These are phyloP conservation scores for Sylvietta virens DNA, from an alignment of 2,113 vertebrate genomes.

Conservation along the genomic window DNA sequence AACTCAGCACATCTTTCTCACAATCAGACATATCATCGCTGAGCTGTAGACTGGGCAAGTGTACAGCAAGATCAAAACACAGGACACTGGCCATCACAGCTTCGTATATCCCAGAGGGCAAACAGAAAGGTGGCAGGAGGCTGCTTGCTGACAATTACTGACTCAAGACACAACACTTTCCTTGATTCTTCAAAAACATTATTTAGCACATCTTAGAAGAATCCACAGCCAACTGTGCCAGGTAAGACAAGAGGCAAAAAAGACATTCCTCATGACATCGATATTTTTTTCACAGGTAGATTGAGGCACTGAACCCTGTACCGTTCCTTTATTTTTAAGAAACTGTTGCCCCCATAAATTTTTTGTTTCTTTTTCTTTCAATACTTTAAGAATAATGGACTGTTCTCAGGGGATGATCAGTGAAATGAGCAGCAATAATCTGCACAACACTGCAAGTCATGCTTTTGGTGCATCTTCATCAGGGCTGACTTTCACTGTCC, in stretches of 20 bases:
- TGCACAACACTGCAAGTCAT: not conserved
- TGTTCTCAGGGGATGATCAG: not conserved
- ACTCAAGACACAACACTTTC: not conserved
- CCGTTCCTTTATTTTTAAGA: not conserved
- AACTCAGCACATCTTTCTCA: not conserved
- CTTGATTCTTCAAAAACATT: not conserved
- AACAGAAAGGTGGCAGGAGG: not conserved
- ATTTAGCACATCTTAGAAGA: not conserved
- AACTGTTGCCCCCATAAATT: not conserved
- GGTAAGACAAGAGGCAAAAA: not conserved
- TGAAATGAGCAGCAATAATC: not conserved
- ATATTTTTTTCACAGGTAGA: not conserved
- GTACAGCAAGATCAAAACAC: not conserved
- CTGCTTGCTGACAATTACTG: not conserved
- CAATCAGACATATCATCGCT: not conserved
- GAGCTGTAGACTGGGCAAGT: not conserved
- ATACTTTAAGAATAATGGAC: not conserved
- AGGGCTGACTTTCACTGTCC: not conserved
- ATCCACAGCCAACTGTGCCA: accelerated
- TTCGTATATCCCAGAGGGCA: not conserved
- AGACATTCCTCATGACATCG: not conserved
- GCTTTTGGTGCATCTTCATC: not conserved
- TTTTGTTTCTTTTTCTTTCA: not conserved
- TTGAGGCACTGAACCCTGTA: not conserved
- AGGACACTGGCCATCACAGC: not conserved